These are phyloP conservation scores for Helicoverpa assulta DNA, from an alignment of 2,888 invertebrate genomes.

Conservation along the genomic window DNA sequence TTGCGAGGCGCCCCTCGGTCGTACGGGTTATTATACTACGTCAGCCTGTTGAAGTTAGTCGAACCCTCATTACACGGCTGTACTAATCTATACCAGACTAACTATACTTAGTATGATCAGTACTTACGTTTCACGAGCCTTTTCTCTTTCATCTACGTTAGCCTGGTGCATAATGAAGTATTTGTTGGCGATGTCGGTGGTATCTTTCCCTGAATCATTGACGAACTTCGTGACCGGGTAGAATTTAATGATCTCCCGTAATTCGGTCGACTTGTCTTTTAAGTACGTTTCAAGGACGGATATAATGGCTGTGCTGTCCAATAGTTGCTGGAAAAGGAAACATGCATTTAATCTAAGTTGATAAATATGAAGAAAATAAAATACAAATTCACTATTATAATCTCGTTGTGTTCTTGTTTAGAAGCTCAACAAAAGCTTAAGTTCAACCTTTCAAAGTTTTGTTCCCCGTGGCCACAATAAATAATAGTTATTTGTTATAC, in stretches of 20 bases:
- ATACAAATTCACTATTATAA: background rate
- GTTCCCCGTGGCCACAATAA: background rate
- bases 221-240: constrained; percentile 93
- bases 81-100: too few relatives aligned
- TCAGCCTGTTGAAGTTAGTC: too few relatives aligned
- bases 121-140: constrained; percentile 90
- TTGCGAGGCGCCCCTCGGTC: too few relatives aligned
- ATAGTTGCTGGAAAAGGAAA: constrained; percentile 92
- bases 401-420: background rate
- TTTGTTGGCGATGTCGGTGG: constrained; percentile 95
- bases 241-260: constrained; percentile 93
- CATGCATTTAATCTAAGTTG: constrained; percentile 2
- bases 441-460: background rate
- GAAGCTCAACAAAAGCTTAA: background rate
- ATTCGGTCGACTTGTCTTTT: constrained; percentile 88
- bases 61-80: too few relatives aligned
- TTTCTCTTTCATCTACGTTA: constrained; percentile 84
- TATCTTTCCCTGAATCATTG: constrained; percentile 92
- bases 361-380: background rate
- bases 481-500: too few relatives aligned
- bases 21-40: too few relatives aligned
- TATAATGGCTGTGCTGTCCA: constrained; percentile 98
- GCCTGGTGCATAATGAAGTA: constrained; percentile 96
- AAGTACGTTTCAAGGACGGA: constrained; percentile 96
- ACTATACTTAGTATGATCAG: too few relatives aligned